Base-by-base conservation (phyloP, 2,113 vertebrate genomes). In the Irena cyanogastra region DNA sequence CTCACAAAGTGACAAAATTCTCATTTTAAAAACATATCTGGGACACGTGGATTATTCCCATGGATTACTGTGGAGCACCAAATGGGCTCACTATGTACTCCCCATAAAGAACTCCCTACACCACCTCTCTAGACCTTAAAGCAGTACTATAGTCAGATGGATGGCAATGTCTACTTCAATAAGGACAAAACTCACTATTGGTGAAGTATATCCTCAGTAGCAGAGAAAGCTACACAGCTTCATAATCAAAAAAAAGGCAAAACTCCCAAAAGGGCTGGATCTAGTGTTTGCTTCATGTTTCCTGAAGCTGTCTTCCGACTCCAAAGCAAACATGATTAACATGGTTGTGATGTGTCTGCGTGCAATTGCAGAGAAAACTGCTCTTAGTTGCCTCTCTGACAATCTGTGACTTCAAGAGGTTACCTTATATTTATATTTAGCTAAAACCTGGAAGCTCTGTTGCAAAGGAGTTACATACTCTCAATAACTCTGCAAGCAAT, bases 241-340 rank as follows among this genome's bases (percentile, higher is more conserved):
- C 57, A 14, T 26, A 50, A 50, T 4, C 3, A 24, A 19, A 71
- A 35, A 76, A 50, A 41, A 2, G 9, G 13, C 8, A 41, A 44
- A 49, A 87, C 45, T 93, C 37, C 16, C 21, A 5, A 65, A 57
- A 66, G 33, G 39, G 9, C 16, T 87, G 56, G 20, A 31, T 82
- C 30, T 45, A 53, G 4, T 45, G 16, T 35, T 86, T 77, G 10
- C 47, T 80, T 92, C 53, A 54, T 2, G 4, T 49, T 86, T 81
- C n/a, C 60, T 78, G 54, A 83, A 84, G 39, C 27, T 75, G 28
- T n/a, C 57, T 54, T 84, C 26, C 1, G 0, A 1, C 52, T 84
- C 64, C 81, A 81, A 83, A 82, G 53, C 15, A 94, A 92, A 81
- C 16, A 39, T 33, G 19, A 89, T 59, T 84, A 63, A 63, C 18